Evolutionary conservation across 2,113 vertebrate genomes (phyloP).

Genomic region (Epinephelus fuscoguttatus): DNA sequence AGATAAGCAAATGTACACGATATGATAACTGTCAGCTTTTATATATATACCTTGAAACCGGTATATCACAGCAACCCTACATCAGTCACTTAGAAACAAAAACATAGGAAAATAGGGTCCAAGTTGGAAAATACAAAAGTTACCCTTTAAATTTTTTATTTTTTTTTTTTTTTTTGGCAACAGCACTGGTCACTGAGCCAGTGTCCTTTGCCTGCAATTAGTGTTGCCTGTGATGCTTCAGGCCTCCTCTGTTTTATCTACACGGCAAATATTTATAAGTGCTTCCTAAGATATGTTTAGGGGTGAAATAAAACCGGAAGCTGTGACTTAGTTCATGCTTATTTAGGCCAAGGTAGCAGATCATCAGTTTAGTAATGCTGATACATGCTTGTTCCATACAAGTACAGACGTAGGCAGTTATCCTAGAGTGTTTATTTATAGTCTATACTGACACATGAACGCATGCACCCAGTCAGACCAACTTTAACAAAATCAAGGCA

Average conservation of each 20-base stretch:
- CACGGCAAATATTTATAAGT: slow-evolving; percentile 28
- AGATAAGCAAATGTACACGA: too few relatives aligned
- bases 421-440: neutral
- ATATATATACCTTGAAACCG: too few relatives aligned
- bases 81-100: too few relatives aligned
- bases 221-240: neutral
- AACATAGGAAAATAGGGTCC: too few relatives aligned
- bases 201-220: neutral
- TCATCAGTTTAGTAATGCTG: neutral
- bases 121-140: too few relatives aligned
- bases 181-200: too few relatives aligned
- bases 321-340: neutral
- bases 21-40: too few relatives aligned
- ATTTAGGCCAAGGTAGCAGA: neutral
- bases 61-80: too few relatives aligned
- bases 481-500: neutral
- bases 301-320: neutral
- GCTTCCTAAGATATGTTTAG: neutral
- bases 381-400: neutral
- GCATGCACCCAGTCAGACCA: neutral
- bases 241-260: slow-evolving; percentile 6
- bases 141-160: too few relatives aligned
- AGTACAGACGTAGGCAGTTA: neutral
- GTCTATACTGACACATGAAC: neutral
- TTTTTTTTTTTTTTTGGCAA: neutral